Evolutionary conservation across 1,140 invertebrate species (phyloP), one percentile per base, ranked within the genome.

Genomic region (Cotesia glomerata): DNA sequence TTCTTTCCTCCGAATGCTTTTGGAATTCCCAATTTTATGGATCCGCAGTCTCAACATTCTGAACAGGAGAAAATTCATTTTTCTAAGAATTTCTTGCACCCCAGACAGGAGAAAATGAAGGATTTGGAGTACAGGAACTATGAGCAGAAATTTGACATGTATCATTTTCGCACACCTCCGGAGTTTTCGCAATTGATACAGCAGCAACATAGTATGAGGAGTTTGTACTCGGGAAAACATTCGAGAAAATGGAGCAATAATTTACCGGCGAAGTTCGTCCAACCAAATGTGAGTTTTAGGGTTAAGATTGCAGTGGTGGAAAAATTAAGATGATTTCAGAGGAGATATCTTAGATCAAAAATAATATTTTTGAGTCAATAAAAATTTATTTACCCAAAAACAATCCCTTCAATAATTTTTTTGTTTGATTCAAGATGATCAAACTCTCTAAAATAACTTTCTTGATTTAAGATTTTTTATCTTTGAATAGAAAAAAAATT

Each of bases 251-350:
- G 83, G 84, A 79, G 11, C 39, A 45, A 73, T 72, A 77, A 74
- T 39, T 75, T 78, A 13, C 77, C 80, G 26, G 69, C 82, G 5
- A 81, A 78, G 9, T 77, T 74, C 5, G 70, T 83, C 16, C 83
- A 84, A 8, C 78, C 82, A 18, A 76, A 80, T 35, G 85, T 86
- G 65, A 86, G 82, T 79, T 69, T 71, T 26, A 9, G 56, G 63
- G n/a, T 16, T 70, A 74, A 26, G 26, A 26, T 3, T 26, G 26
- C 26, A 26, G 26, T 26, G 18, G 18, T 18, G 26, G 26, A 26
- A 26, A 26, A 26, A 26, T 26, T 26, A 26, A 26, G 26, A 26
- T 26, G 26, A 26, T 26, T 26, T 26, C 26, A 26, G 26, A 26
- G 26, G 26, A 26, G 1, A 26, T 26, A 26, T 26, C 26, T 26